Conservation (phyloP, 2,888 invertebrate genomes). For the Eledone cirrhosa region DNA sequence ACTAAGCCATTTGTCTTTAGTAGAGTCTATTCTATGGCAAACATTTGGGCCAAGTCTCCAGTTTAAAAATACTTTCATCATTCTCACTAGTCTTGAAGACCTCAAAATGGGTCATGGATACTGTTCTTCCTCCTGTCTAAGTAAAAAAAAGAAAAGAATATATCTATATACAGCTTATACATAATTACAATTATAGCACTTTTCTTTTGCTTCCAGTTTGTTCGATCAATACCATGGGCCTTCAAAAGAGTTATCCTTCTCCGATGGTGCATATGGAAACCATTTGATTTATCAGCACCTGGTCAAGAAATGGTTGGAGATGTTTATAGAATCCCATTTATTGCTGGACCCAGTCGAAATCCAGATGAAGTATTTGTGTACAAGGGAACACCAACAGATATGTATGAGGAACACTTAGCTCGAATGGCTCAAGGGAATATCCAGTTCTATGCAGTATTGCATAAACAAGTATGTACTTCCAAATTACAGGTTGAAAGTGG, state of each 20-base stretch:
- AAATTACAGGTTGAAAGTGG: no score
- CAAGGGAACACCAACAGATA: conserved; percentile 58
- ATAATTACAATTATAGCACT: no score
- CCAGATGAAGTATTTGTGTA: conserved; percentile 67
- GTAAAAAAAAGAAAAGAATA: no score
- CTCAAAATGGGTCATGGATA: no score
- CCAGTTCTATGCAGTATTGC: conserved; percentile 29
- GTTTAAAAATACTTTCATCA: no score
- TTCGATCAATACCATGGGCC: conserved; percentile 45
- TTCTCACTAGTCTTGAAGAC: no score
- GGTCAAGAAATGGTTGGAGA: conserved; percentile 47
- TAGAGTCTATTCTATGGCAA: no score
- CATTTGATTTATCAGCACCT: conserved; percentile 46
- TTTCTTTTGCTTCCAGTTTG: conserved; percentile 34
- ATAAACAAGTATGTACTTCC: neutral
- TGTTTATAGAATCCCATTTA: conserved; percentile 53
- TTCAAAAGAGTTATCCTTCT: conserved; percentile 57
- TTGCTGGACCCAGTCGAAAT: conserved; percentile 66
- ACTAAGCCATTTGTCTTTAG: no score
- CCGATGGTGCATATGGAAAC: conserved; percentile 68
- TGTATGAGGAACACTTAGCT: conserved; percentile 50
- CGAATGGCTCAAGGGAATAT: conserved; percentile 49
- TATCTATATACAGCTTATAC: no score
- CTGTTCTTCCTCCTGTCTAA: no score
- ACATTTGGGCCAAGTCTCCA: no score